Conservation (phyloP, 2,113 vertebrate genomes). For the Hippocampus barbouri region DNA sequence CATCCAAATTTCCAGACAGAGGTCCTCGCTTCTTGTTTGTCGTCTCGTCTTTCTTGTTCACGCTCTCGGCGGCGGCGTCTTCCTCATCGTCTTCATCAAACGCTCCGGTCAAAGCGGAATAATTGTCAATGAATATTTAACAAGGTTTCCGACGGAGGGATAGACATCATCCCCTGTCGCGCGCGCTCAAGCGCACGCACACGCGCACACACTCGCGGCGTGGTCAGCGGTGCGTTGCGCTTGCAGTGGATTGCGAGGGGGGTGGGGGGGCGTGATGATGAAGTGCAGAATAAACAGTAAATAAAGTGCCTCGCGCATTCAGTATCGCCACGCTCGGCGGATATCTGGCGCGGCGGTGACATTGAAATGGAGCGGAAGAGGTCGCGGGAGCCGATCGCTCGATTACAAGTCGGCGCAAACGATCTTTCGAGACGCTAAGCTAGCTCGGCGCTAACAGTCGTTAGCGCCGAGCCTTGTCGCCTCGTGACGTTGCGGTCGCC, state of each 20-base stretch:
- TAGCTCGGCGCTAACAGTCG: not conserved
- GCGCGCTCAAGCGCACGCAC: not conserved
- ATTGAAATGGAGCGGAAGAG: not conserved
- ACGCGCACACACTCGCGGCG: conserved; percentile 21
- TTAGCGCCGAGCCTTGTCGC: too few species aligned
- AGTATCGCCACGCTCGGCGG: conserved; percentile 27
- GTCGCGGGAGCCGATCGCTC: not conserved
- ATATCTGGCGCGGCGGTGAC: conserved; percentile 39
- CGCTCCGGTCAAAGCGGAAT: conserved; percentile 75
- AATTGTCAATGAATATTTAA: conserved; percentile 83
- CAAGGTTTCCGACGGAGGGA: conserved; percentile 72
- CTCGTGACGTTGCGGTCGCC: too few species aligned
- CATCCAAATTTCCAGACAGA: conserved; percentile 48
- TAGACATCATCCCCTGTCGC: conserved; percentile 57
- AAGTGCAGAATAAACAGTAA: conserved; percentile 70
- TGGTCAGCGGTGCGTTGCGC: conserved; percentile 65
- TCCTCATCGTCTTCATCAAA: conserved; percentile 47
- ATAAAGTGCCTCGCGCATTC: conserved; percentile 53
- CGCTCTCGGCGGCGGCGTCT: conserved; percentile 3
- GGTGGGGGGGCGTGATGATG: conserved; percentile 58
- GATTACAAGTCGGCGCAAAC: not conserved
- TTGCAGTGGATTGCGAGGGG: conserved; percentile 53
- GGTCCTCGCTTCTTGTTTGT: not conserved
- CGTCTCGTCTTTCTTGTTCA: conserved; percentile 24
- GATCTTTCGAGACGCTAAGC: not conserved